Base-by-base conservation (phyloP, 2,113 vertebrate species). In the Aspiorhynchus laticeps region DNA sequence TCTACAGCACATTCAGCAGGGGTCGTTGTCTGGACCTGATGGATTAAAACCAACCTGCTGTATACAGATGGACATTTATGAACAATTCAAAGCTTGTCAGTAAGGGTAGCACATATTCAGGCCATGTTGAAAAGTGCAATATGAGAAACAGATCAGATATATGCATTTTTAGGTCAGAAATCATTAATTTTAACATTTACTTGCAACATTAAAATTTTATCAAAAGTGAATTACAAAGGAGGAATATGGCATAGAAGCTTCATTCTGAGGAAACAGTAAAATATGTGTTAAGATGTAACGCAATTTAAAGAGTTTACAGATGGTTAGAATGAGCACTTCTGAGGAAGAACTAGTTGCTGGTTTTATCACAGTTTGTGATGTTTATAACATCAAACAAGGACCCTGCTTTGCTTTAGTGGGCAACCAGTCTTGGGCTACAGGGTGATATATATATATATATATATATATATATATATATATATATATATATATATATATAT, bases 1-100 rank as follows among this genome's bases (percentile, higher is more conserved):
- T 41, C 36, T 36, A 71, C 67, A 71, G 67, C 17, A 74, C 15
- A 28, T 65, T 80, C 38, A 38, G 26, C 0, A n/a, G n/a, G 51
- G 26, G 75, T 82, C 9, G 15, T 80, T 67, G 59, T 84, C 80
- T 69, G 65, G 26, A 78, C 56, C 53, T 46, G 71, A 41, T 5
- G 21, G 79, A 33, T 83, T 85, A 59, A 48, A 15, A 51, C 31
- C 38, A 82, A 71, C 56, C 46, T 80, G 53, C 21, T 38, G 21
- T 48, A n/a, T n/a, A 26, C 81, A 71, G 63, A 86, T 71, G 8
- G 63, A 78, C 12, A 24, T 17, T 80, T 51, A 61, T 46, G 71
- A 56, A 71, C n/a, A 85, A 48, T 24, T 5, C 19, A 65, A 63
- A 48, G 38, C 74, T 48, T 41, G 38, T 61, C 43, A 43, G 26